Conservation (phyloP, 2,113 vertebrate genomes). For the Syngnathus floridae region DNA sequence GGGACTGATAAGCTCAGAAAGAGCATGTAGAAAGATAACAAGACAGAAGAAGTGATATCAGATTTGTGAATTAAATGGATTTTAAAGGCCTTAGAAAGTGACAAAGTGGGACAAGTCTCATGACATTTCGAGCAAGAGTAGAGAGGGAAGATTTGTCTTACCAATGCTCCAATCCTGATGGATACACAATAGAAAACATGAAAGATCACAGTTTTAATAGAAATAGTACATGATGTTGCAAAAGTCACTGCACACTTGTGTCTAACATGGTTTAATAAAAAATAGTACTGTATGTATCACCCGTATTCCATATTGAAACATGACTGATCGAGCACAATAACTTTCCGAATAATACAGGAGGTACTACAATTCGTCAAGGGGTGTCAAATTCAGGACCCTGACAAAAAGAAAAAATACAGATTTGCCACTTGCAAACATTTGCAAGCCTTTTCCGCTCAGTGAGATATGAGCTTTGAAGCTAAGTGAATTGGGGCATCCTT, state of each 20-base stretch:
- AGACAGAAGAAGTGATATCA: not conserved
- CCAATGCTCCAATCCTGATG: not conserved
- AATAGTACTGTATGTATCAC: not conserved
- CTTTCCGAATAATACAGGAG: too few species aligned
- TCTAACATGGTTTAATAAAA: not conserved
- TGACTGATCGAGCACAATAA: not conserved
- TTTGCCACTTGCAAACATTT: too few species aligned
- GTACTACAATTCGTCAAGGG: too few species aligned
- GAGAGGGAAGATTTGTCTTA: not conserved
- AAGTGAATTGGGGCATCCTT: too few species aligned
- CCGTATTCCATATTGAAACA: not conserved
- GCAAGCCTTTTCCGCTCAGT: too few species aligned
- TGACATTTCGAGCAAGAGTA: not conserved
- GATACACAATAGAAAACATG: not conserved
- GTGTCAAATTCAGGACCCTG: too few species aligned
- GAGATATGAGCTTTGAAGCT: too few species aligned
- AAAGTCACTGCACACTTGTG: not conserved
- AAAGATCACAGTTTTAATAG: not conserved
- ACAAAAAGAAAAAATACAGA: too few species aligned
- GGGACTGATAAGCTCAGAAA: not conserved
- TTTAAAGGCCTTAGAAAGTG: not conserved
- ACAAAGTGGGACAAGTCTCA: slow-evolving; percentile 1
- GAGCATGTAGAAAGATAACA: slow-evolving; percentile 4
- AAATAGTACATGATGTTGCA: not conserved
- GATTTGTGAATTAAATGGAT: slow-evolving; percentile 6